Conservation (phyloP, 2,888 invertebrate species). For the Nemurella pictetii region DNA sequence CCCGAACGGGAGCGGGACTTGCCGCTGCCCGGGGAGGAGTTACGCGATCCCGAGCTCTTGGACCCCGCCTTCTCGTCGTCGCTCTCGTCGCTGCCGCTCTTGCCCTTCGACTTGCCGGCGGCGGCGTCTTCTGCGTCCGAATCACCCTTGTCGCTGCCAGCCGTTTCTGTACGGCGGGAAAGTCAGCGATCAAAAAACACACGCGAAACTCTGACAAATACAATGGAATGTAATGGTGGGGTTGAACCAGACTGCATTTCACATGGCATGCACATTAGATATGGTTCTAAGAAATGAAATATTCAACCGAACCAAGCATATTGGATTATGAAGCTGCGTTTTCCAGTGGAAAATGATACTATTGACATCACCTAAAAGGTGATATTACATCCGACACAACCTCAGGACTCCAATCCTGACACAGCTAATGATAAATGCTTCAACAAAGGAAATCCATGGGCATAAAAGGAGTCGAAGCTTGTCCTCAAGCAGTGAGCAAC, state of each 20-base stretch:
- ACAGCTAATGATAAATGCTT: too few relatives aligned
- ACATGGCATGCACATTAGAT: too few relatives aligned
- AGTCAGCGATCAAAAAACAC: not conserved
- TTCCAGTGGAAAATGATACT: too few relatives aligned
- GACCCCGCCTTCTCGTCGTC: constrained; percentile 43
- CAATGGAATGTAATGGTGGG: not conserved
- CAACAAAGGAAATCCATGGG: too few relatives aligned
- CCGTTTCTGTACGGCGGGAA: constrained; percentile 46
- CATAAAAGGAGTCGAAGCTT: too few relatives aligned
- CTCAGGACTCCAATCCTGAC: too few relatives aligned
- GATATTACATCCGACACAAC: too few relatives aligned
- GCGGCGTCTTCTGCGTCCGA: constrained; percentile 40
- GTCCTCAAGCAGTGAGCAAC: too few relatives aligned
- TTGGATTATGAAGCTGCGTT: too few relatives aligned
- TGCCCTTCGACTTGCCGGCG: constrained; percentile 29
- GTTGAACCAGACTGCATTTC: not conserved
- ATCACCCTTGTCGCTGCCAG: constrained; percentile 39
- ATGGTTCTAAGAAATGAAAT: too few relatives aligned
- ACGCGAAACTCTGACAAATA: not conserved
- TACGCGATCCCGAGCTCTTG: constrained; percentile 43
- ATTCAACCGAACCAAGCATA: too few relatives aligned
- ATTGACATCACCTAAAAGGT: too few relatives aligned
- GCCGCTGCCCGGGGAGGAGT: constrained; percentile 52
- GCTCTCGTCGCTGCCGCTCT: constrained; percentile 45
- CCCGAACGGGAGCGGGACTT: constrained; percentile 54